Base-by-base conservation (phyloP, 2,113 vertebrate genomes). In the Phrynocephalus versicolor region DNA sequence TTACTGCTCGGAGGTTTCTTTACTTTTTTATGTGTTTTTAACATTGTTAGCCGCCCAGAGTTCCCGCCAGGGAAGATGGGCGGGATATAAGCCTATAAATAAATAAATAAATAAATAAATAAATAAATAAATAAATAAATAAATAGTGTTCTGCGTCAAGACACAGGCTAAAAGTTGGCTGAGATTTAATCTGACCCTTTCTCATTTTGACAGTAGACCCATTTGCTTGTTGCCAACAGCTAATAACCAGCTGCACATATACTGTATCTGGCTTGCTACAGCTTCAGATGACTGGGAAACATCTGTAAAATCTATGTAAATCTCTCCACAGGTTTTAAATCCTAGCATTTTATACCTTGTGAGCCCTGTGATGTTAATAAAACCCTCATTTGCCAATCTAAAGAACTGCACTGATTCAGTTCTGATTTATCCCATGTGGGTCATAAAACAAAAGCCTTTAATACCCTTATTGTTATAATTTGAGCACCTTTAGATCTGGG, bases 331-430 rank as follows among this genome's bases (percentile, higher is more conserved):
- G 88, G 45, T 57, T 87, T 83, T 85, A 60, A 81, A 79, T 79
- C 37, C 19, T 85, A 89, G 71, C 58, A 1, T 15, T 23, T 79
- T 75, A 23, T 2, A 33, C 74, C 62, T 45, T 74, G 73, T 83
- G 85, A 80, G 70, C 82, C 87, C 87, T 83, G 85, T 79, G 57
- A 75, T 6, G 51, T 64, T 83, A 85, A 41, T 74, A 88, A 81
- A 84, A 89, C 90, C 83, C 85, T 90, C n/a, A 80, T 87, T 90
- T 85, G 77, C 39, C 79, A 74, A 70, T 85, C 88, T 88, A 90
- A 90, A 89, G 89, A 91, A 85, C 25, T 81, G 83, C 12, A 82
- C 60, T 55, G 55, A 82, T 62, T 92, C 87, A 76, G 78, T 82
- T 88, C 74, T 76, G 67, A 64, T 57, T 64, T 74, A 82, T 83